A percentile compares a stretch with the other conserved stretches of the same genome.
Conservation (phyloP, 2,888 invertebrate species). For the Microchrysa polita region DNA sequence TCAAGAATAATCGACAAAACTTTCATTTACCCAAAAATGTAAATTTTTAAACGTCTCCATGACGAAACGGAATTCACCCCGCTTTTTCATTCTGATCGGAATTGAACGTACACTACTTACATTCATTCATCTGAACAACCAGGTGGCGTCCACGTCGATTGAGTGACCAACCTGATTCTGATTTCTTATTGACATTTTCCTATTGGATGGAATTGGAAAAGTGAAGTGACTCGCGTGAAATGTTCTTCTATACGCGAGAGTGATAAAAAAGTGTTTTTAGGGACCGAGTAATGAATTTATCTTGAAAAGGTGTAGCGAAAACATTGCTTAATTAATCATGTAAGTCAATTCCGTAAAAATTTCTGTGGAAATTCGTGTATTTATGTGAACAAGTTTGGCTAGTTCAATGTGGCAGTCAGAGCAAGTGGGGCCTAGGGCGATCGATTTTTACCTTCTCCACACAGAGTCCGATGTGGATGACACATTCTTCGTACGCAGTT, state of each 20-base stretch:
- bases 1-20: neutral
- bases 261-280: conserved; percentile 17
- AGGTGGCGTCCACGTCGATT: neutral
- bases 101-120: conserved; percentile 22
- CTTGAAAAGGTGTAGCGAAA: neutral
- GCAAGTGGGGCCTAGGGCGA: neutral
- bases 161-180: neutral
- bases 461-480: too few relatives aligned
- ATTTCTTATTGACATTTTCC: conserved; percentile 1
- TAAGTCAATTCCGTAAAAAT: neutral
- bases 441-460: conserved; percentile 25
- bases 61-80: conserved; percentile 12
- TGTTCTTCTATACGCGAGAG: neutral
- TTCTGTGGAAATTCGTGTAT: neutral
- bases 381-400: neutral
- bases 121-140: neutral
- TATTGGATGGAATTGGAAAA: conserved; percentile 27
- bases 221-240: conserved; percentile 10
- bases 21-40: neutral
- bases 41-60: conserved; percentile 23
- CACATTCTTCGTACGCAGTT: neutral
- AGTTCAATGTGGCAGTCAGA: neutral
- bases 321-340: neutral
- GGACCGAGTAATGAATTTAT: neutral
- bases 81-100: neutral